phyloP scores from a whole-genome alignment of 2,888 invertebrate genomes.

The Lissocephala sabroskyi region DNA sequence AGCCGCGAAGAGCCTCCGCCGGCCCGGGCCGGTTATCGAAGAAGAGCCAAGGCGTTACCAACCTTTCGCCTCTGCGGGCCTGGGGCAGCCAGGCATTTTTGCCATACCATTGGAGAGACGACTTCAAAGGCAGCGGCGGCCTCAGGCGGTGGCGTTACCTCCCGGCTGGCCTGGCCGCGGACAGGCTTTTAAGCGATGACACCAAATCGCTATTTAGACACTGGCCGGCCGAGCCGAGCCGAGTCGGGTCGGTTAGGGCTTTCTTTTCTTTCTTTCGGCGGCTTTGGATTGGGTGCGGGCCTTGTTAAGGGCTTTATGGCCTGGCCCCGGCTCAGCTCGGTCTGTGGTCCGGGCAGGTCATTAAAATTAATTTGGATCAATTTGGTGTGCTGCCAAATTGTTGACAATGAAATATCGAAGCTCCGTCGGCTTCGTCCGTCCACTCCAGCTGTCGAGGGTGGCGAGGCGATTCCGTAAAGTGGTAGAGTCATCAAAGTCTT shows the following conservation, averaged over 20 bases:
- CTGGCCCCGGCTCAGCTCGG: slow-evolving; percentile 18
- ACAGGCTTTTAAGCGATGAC: slow-evolving; percentile 72
- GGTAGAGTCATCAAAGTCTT: slow-evolving; percentile 50
- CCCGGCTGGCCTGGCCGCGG: slow-evolving; percentile 37
- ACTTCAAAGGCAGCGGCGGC: slow-evolving; percentile 60
- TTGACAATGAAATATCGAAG: slow-evolving; percentile 68
- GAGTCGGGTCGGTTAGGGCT: slow-evolving; percentile 8
- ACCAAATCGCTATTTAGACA: slow-evolving; percentile 72
- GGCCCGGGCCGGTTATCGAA: too few relatives aligned
- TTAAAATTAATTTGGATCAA: slow-evolving; percentile 72
- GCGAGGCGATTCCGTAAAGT: slow-evolving; percentile 1
- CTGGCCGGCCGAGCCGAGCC: slow-evolving; percentile 23
- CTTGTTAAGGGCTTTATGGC: slow-evolving; percentile 48
- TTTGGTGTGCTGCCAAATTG: slow-evolving; percentile 70
- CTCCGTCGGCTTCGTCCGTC: slow-evolving; percentile 7
- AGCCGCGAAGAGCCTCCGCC: too few relatives aligned
- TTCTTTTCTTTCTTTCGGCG: slow-evolving; percentile 10
- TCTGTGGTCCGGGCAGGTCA: slow-evolving; percentile 58
- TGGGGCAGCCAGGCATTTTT: slow-evolving; percentile 35
- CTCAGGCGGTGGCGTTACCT: slow-evolving; percentile 58
- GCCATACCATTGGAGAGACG: slow-evolving; percentile 44
- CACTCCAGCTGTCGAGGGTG: not conserved
- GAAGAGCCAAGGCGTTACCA: slow-evolving; percentile 55
- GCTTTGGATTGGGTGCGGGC: too few relatives aligned
- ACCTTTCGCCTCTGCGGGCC: slow-evolving; percentile 25